phyloP scores from a whole-genome alignment of 2,797 vertebrate species.

The Rhinogobio ventralis region DNA sequence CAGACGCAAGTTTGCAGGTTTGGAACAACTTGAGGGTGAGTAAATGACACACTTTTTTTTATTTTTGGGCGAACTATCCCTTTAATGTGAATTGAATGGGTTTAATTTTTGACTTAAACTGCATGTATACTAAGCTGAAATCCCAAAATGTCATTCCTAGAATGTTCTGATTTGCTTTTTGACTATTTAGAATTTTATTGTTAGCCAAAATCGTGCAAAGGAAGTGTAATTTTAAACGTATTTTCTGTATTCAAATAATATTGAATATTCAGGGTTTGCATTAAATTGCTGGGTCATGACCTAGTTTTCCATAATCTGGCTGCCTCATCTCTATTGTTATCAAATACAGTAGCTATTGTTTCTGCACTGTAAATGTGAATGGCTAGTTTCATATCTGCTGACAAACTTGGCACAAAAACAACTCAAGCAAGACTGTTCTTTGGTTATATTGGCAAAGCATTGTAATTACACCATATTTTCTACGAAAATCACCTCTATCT shows the following conservation, averaged over 20 bases:
- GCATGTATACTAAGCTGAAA: not conserved
- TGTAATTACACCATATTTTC: not conserved
- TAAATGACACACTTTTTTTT: not conserved
- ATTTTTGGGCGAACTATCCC: not conserved
- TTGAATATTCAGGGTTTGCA: slow-evolving; percentile 61
- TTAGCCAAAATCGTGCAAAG: too few species aligned
- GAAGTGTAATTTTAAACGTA: not conserved
- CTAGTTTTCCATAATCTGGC: slow-evolving; percentile 78
- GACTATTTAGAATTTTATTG: not conserved
- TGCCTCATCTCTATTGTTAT: slow-evolving; percentile 73
- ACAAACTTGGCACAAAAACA: not conserved
- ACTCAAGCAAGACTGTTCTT: not conserved
- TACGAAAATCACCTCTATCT: not conserved
- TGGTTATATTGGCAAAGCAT: not conserved
- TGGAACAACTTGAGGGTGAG: not conserved
- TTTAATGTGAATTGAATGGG: not conserved
- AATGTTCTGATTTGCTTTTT: not conserved
- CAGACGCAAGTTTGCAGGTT: not conserved
- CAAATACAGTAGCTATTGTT: slow-evolving; percentile 76
- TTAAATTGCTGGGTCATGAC: slow-evolving; percentile 74
- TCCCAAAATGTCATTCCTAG: not conserved
- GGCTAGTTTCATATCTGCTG: slow-evolving; percentile 61
- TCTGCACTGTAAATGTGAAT: slow-evolving; percentile 64
- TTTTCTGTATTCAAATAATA: not conserved
- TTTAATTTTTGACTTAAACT: not conserved